A percentile compares a stretch with the other conserved stretches of the same genome.
These are phyloP conservation scores for Thera obeliscata DNA, from an alignment of 2,888 invertebrate genomes.

Conservation along the genomic window DNA sequence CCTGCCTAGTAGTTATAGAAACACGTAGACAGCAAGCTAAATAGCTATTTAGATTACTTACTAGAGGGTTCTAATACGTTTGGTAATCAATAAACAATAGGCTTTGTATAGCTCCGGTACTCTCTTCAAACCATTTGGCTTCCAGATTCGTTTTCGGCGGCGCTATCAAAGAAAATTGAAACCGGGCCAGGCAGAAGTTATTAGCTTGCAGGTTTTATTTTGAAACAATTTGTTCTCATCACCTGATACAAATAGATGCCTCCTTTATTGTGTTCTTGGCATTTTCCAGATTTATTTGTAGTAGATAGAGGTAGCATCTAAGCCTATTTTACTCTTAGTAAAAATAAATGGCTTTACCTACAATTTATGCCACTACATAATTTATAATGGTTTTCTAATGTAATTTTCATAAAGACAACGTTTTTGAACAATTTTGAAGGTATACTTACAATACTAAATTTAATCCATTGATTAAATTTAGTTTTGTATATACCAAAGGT, in stretches of 20 bases:
- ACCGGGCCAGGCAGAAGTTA: conserved; percentile 80
- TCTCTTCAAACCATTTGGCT: conserved; percentile 36
- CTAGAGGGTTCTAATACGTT: conserved; percentile 13
- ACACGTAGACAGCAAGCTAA: background rate
- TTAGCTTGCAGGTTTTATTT: conserved; percentile 76
- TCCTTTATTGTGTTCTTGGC: conserved; percentile 19
- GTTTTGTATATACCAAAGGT: too few species aligned
- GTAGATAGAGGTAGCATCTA: background rate
- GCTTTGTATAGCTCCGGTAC: conserved; percentile 26
- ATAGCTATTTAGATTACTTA: background rate
- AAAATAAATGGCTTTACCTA: too few species aligned
- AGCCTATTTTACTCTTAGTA: background rate
- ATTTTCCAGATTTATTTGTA: conserved; percentile 16
- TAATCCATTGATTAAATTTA: too few species aligned
- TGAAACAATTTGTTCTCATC: conserved; percentile 21
- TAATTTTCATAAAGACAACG: too few species aligned
- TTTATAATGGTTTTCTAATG: too few species aligned
- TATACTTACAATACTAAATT: too few species aligned
- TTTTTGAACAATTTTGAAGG: too few species aligned
- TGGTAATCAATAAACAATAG: conserved; percentile 35
- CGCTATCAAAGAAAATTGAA: conserved; percentile 84
- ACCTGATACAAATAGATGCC: background rate
- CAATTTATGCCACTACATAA: background rate
- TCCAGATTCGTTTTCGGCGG: conserved; percentile 84
- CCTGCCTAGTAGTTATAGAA: too few species aligned